Base-by-base conservation (phyloP, 2,113 vertebrate genomes). In the Tragelaphus buxtoni region DNA sequence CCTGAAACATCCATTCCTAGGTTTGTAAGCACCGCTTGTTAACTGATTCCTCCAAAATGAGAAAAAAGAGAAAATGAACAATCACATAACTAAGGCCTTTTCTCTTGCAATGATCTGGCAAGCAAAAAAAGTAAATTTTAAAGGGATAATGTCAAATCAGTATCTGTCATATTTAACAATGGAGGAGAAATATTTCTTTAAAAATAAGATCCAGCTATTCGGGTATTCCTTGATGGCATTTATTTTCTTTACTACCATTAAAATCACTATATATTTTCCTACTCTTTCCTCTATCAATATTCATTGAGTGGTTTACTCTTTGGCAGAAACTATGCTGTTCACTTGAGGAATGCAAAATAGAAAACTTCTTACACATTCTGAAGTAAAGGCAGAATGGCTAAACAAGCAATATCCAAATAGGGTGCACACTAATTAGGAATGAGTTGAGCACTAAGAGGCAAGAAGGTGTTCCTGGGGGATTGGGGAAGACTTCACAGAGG, bases 251-350 rank as follows among this genome's bases (percentile, higher is more conserved):
- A 83, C 26, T 7, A 1, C 20, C 72, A 90, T 94, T 88, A 90
- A 81, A 85, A 86, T 86, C 18, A 45, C 51, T 83, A 32, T 35
- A 84, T 0, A 42, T 84, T 88, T 72, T 88, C 18, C 4, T 18
- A 60, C 2, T 79, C 18, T 74, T n/a, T 80, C 9, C 35, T 61
- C 45, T 72, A 77, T 80, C 88, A 93, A 55, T 95, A 97, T 77
- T 92, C 87, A 84, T 42, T 63, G 47, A 92, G 16, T 88, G 30
- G 45, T 24, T 94, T 90, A 85, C 4, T 83, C 18, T 96, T 97
- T 63, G 39, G 20, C 47, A 83, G n/a, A 6, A 17, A 88, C 9
- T 80, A 22, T 61, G 24, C 7, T 53, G 61, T 92, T 45, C 30
- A 79, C 18, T 74, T 94, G 28, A 80, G 42, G 53, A 53, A 91